Evolutionary conservation across 2,888 invertebrate species (phyloP), one percentile per base, ranked within the genome.

Genomic region (Helicoverpa assulta): DNA sequence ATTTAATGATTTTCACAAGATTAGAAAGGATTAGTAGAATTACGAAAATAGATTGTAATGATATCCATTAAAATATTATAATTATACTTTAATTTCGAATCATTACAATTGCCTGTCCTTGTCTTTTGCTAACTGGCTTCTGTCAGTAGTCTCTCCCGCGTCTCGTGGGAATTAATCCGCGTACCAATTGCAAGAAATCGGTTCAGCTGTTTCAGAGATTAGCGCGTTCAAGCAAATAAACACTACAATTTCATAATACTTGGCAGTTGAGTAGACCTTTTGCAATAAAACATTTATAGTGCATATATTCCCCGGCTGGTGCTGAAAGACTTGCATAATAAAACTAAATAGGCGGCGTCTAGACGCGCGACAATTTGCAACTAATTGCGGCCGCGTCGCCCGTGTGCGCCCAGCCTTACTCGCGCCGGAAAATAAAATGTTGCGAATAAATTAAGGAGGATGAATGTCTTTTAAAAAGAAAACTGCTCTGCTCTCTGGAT

Each of bases 301-400:
- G 5, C 26, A 40, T 60, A 58, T 51, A 18, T 40, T 16, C 21
- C n/a, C 16, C 43, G 33, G 33, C 47, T 18, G 64, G 21, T 40
- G 55, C 65, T 79, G 43, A 67, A 69, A 80, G 61, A 52, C 54
- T 29, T 47, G 18, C 37, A 59, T 7, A 80, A 76, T 67, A 78
- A 78, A 76, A 78, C 55, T 55, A 72, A 72, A 65, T 57, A 72
- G 40, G 57, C 59, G 21, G 4, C 55, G 83, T 83, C 81, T 81
- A 81, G 81, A 81, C 83, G 7, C 14, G 81, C 72, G 74, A 80
- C 81, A 81, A 73, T 83, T 81, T 81, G 78, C 67, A 14, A 67
- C 71, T 77, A 83, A 81, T 81, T 81, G 83, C 78, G 74, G 55
- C 57, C 18, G 19, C 60, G 76, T 71, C 61, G 77, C 26, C 53